phyloP scores from a whole-genome alignment of 2,888 invertebrate genomes.

The Melanostoma scalare region DNA sequence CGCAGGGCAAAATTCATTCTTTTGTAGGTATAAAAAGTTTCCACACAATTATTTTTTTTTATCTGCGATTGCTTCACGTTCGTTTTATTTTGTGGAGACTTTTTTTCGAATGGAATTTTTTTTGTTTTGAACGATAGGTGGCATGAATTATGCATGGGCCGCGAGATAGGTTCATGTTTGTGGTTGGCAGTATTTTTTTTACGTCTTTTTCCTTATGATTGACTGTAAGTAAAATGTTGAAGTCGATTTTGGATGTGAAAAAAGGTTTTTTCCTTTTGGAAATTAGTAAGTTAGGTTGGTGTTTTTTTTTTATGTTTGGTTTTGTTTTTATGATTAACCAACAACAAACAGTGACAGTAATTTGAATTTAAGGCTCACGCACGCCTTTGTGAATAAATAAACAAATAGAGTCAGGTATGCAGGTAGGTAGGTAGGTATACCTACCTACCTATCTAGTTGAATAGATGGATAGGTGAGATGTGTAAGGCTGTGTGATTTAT shows the following conservation, averaged over 20 bases:
- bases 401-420: neutral
- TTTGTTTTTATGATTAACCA: neutral
- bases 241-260: neutral
- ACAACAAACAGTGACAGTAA: conserved; percentile 44
- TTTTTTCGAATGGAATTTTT: conserved; percentile 33
- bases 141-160: conserved; percentile 70
- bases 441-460: too few species aligned
- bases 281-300: conserved; percentile 13
- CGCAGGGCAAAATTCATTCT: conserved; percentile 45
- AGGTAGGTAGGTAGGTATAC: too few species aligned
- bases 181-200: conserved; percentile 26
- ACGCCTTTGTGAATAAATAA: conserved; percentile 36
- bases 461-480: too few species aligned
- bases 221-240: conserved; percentile 7
- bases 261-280: neutral
- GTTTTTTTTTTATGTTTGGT: neutral
- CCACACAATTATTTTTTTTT: conserved; percentile 33
- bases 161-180: conserved; percentile 15
- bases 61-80: conserved; percentile 25
- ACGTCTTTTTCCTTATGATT: neutral
- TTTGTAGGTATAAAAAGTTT: conserved; percentile 42
- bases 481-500: too few species aligned
- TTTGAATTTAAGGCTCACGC: conserved; percentile 9
- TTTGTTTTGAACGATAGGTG: conserved; percentile 55
- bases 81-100: conserved; percentile 27